phyloP scores from a whole-genome alignment of 2,113 vertebrate species.

The Cariama cristata region DNA sequence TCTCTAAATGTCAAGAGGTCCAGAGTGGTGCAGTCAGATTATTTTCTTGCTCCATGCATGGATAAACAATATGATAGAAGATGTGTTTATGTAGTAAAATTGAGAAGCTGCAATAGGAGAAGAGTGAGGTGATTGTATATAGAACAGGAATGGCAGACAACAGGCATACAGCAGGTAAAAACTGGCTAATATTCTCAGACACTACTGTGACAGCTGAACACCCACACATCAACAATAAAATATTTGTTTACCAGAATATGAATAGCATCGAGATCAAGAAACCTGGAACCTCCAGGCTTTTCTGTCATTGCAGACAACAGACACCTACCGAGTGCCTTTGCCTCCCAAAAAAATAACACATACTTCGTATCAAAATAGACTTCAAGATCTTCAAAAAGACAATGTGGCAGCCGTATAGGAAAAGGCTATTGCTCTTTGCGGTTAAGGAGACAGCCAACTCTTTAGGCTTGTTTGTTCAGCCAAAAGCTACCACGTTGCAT shows the following conservation, averaged over 20 bases:
- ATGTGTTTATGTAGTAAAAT: constrained; percentile 31
- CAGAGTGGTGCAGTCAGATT: constrained; percentile 56
- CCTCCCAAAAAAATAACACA: neutral
- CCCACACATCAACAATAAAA: neutral
- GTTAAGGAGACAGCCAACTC: neutral
- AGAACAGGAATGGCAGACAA: neutral
- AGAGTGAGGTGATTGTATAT: neutral
- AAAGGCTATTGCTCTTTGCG: neutral
- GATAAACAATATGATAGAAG: constrained; percentile 61
- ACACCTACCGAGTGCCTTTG: neutral
- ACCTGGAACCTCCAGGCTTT: neutral
- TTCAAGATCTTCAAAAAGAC: neutral
- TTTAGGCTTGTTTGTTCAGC: neutral
- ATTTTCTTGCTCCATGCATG: constrained; percentile 61
- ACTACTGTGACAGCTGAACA: neutral
- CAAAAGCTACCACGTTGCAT: neutral
- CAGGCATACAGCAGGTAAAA: neutral
- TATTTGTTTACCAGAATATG: neutral
- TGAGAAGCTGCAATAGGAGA: constrained; percentile 4
- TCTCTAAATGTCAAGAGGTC: constrained; percentile 53
- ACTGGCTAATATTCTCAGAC: neutral
- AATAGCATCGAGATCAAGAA: neutral
- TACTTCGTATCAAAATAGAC: neutral
- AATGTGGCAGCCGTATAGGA: neutral
- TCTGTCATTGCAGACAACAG: neutral